These are phyloP conservation scores for Acyrthosiphon pisum DNA, from an alignment of 1,140 invertebrate genomes.

Conservation along the genomic window DNA sequence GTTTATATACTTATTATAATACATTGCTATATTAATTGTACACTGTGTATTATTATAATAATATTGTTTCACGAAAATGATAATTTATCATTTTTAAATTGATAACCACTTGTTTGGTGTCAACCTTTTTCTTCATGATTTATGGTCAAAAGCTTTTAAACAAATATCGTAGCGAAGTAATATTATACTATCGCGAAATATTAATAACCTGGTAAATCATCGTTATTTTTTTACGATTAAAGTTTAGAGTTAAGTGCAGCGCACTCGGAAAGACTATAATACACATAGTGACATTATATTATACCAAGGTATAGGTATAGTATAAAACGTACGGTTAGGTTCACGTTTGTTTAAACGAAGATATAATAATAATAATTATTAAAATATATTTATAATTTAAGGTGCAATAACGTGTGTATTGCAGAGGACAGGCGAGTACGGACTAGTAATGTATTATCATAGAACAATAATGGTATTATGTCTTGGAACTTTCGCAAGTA, in stretches of 20 bases:
- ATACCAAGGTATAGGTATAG: no score
- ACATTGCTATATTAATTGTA: not conserved
- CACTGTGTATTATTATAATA: not conserved
- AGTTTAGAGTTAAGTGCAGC: not conserved
- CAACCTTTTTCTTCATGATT: slow-evolving; percentile 9
- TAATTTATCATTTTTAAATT: slow-evolving; percentile 23
- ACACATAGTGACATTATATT: not conserved
- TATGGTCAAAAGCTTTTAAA: slow-evolving; percentile 44
- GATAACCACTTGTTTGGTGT: not conserved
- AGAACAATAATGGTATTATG: no score
- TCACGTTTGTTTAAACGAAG: not conserved
- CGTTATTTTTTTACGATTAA: not conserved
- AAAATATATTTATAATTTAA: not conserved
- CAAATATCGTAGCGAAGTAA: not conserved
- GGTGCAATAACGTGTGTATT: not conserved
- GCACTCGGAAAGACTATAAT: not conserved
- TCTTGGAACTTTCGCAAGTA: no score
- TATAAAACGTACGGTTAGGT: no score
- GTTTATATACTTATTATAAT: not conserved
- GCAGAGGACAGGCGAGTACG: not conserved
- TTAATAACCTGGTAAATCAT: slow-evolving; percentile 30
- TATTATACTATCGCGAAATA: no score
- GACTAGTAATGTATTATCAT: not conserved
- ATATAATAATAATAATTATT: not conserved
- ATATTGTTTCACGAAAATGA: not conserved